Evolutionary conservation across 2,888 invertebrate genomes (phyloP).

Genomic region (Protophormia terraenovae): DNA sequence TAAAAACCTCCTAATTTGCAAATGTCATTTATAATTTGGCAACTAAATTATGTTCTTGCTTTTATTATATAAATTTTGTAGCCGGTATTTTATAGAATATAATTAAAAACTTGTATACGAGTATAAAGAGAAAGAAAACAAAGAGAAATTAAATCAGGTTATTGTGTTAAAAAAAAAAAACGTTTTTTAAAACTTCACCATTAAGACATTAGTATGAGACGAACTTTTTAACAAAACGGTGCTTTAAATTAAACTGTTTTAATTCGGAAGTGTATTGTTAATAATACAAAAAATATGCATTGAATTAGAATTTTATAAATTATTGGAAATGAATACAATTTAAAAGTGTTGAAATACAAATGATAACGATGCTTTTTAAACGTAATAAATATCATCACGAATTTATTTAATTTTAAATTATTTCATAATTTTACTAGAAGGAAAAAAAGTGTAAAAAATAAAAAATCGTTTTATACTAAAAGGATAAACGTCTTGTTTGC

Average conservation of each 20-base stretch:
- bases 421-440: conserved; percentile 41
- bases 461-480: neutral
- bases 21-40: neutral
- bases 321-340: too few species aligned
- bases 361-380: too few species aligned
- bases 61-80: neutral
- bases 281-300: neutral
- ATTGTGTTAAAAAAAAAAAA: neutral
- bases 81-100: neutral
- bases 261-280: neutral
- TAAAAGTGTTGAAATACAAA: too few species aligned
- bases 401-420: neutral
- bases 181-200: neutral
- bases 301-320: too few species aligned
- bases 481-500: neutral
- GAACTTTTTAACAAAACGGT: conserved; percentile 26
- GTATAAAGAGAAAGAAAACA: conserved; percentile 24
- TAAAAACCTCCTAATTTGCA: neutral
- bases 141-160: conserved; percentile 1
- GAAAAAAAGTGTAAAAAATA: neutral
- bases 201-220: conserved; percentile 8
- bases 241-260: conserved; percentile 6
- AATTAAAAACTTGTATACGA: neutral
- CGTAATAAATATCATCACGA: too few species aligned
- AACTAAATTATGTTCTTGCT: neutral